A percentile compares a stretch with the other conserved stretches of the same genome.
Conservation (phyloP, 2,888 invertebrate genomes). For the Augiades crinisus region DNA sequence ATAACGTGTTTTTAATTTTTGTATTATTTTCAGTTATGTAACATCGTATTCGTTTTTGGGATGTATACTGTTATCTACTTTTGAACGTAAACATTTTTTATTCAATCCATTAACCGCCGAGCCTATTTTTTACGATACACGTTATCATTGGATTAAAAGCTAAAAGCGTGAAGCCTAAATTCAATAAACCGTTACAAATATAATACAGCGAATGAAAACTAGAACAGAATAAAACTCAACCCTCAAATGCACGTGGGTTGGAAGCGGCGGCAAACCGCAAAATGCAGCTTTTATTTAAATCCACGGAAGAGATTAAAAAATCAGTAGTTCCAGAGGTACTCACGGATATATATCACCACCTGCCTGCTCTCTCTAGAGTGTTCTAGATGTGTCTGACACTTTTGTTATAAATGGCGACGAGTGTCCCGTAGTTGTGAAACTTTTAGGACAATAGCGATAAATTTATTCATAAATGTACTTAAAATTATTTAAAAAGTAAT, state of each 20-base stretch:
- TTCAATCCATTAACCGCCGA: no score
- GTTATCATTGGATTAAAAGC: no score
- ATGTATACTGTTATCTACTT: no score
- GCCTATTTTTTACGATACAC: no score
- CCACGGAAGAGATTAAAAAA: constrained; percentile 27
- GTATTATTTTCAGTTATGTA: no score
- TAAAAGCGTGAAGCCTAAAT: no score
- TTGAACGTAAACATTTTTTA: no score
- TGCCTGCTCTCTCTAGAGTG: constrained; percentile 49
- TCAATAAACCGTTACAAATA: no score
- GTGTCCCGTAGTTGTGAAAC: constrained; percentile 33
- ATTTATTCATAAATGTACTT: background rate
- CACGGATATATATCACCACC: constrained; percentile 54
- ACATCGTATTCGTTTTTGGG: no score
- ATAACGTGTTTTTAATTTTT: no score
- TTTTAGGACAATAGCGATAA: constrained; percentile 12
- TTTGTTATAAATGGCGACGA: constrained; percentile 52
- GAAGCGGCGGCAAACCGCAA: constrained; percentile 4
- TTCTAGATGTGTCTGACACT: constrained; percentile 50
- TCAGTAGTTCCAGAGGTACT: constrained; percentile 21
- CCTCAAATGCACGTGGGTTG: constrained; percentile 7
- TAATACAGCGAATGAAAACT: no score
- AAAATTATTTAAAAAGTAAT: background rate
- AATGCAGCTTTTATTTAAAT: constrained; percentile 21
- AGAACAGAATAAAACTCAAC: constrained; percentile 16